phyloP scores from a whole-genome alignment of 2,797 vertebrate species.

The Melanotaenia boesemani region DNA sequence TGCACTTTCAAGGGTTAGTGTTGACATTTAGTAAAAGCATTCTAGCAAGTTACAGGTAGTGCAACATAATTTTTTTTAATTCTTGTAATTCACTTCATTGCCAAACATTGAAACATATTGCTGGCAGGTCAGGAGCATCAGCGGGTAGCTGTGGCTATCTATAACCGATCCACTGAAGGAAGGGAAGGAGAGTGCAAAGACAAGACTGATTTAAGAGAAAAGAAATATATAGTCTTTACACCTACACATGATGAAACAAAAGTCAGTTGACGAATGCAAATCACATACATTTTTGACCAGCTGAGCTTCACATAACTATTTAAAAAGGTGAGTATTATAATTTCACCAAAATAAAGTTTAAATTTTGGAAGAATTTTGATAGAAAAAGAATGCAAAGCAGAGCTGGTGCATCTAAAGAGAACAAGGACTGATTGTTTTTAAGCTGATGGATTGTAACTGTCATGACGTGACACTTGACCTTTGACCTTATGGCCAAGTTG shows the following conservation, averaged over 20 bases:
- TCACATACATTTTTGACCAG: not conserved
- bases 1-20: too few species aligned
- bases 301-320: too few species aligned
- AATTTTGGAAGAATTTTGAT: not conserved
- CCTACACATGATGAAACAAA: not conserved
- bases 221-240: not conserved
- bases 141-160: not conserved
- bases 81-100: not conserved
- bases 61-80: not conserved
- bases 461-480: constrained; percentile 64
- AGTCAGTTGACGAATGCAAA: not conserved
- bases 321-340: not conserved
- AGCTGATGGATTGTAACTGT: constrained; percentile 38
- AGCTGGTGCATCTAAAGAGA: not conserved
- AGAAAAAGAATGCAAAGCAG: not conserved
- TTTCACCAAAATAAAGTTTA: not conserved
- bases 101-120: not conserved
- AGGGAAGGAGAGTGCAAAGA: constrained; percentile 7
- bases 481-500: constrained; percentile 50
- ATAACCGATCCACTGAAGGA: not conserved
- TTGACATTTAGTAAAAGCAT: not conserved
- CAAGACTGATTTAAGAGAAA: not conserved
- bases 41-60: not conserved
- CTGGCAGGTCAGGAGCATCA: constrained; percentile 9
- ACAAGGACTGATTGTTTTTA: constrained; percentile 45